phyloP scores from a whole-genome alignment of 2,888 invertebrate genomes.

The Sturmia bella region DNA sequence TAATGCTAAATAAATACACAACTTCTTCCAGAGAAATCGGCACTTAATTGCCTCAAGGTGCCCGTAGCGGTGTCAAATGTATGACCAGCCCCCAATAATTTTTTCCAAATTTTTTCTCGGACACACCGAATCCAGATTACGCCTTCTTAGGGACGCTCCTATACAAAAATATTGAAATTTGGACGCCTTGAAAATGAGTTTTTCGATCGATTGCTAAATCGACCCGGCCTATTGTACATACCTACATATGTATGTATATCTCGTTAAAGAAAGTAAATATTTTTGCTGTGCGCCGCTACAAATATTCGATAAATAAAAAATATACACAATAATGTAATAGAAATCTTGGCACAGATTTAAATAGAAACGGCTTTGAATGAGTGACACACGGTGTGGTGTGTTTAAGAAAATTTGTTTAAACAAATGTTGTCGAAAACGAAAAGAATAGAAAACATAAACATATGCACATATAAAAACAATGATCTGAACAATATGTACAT shows the following conservation, averaged over 20 bases:
- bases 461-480: constrained; percentile 2
- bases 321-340: constrained; percentile 31
- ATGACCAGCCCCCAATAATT: too few species aligned
- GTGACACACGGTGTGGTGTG: constrained; percentile 49
- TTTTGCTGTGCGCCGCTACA: not conserved
- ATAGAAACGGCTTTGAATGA: constrained; percentile 60
- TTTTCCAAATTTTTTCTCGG: too few species aligned
- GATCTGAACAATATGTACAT: constrained; percentile 32
- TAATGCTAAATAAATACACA: too few species aligned
- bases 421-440: constrained; percentile 16
- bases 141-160: too few species aligned
- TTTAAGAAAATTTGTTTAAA: constrained; percentile 36
- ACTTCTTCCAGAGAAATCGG: too few species aligned
- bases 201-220: too few species aligned
- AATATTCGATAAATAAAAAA: constrained; percentile 11
- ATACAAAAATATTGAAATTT: too few species aligned
- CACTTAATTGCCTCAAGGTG: too few species aligned
- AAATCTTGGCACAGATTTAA: constrained; percentile 55
- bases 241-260: not conserved
- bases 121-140: too few species aligned
- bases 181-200: too few species aligned
- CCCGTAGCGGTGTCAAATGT: too few species aligned
- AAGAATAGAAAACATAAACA: constrained; percentile 25
- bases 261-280: constrained; percentile 19
- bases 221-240: too few species aligned